phyloP scores from a whole-genome alignment of 2,797 vertebrate genomes.

The Phalloptychus januarius region DNA sequence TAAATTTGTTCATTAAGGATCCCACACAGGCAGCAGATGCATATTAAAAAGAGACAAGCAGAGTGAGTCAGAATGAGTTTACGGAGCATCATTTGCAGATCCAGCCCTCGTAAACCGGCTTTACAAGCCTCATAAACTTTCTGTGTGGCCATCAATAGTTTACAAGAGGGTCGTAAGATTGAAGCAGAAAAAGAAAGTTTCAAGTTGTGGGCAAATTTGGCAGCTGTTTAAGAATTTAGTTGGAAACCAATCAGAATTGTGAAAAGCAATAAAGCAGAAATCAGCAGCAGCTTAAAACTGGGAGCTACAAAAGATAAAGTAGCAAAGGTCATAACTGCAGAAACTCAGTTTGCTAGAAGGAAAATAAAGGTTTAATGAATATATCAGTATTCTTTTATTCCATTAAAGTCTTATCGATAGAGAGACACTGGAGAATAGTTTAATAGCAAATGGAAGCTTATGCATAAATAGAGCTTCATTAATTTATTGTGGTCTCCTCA shows the following conservation, averaged over 20 bases:
- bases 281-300: conserved; percentile 27
- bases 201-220: conserved; percentile 46
- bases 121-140: conserved; percentile 66
- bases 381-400: conserved; percentile 35
- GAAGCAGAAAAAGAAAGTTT: conserved; percentile 43
- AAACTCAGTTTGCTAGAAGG: conserved; percentile 19
- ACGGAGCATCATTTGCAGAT: conserved; percentile 66
- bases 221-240: conserved; percentile 43
- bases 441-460: conserved; percentile 46
- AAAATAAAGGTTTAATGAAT: conserved; percentile 50
- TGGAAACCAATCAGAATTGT: conserved; percentile 22
- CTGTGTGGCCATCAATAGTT: conserved; percentile 55
- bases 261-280: conserved; percentile 50
- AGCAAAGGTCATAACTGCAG: conserved; percentile 34
- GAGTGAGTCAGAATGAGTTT: conserved; percentile 68
- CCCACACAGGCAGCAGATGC: conserved; percentile 30
- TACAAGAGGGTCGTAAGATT: conserved; percentile 59
- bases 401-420: conserved; percentile 30
- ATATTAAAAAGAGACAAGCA: conserved; percentile 14
- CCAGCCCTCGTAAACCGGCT: conserved; percentile 56
- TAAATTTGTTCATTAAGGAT: conserved; percentile 50
- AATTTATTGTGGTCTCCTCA: conserved; percentile 39
- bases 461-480: conserved; percentile 37
- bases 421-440: conserved; percentile 46
- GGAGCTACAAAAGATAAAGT: conserved; percentile 30